Base-by-base conservation (phyloP, 2,888 invertebrate genomes). In the Allophyes oxyacanthae region DNA sequence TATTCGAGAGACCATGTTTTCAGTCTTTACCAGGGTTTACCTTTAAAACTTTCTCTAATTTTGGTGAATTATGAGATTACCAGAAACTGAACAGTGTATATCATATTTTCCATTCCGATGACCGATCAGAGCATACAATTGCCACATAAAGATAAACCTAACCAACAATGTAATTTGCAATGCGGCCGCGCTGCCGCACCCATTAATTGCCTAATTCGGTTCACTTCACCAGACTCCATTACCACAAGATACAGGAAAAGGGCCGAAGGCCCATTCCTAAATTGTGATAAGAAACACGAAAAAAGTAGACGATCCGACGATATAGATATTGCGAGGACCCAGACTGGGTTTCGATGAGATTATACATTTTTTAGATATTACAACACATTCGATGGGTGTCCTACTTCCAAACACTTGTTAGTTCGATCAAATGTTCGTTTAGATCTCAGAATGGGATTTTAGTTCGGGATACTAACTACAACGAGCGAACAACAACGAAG, bases 191-290 rank as follows among this genome's bases (percentile, higher is more conserved):
- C 60, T 52, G 48, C 45, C 45, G 52, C 44, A 42, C 48, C 66
- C 77, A 78, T 81, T 78, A 83, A 83, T 80, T 77, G 75, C 66
- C 75, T 80, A 77, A 81, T 80, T 81, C 72, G 70, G 68, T 77
- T 67, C 77, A 74, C 65, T 75, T 61, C 65, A 72, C 69, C 65
- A 64, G 53, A 62, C 26, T 38, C 20, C 36, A 8, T 32, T 41
- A 51, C 15, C 48, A 54, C 37, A 10, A 14, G 20, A 10, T 33
- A 30, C 2, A n/a, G 7, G n/a, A n/a, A n/a, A n/a, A n/a, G n/a
- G n/a, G 20, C 25, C 50, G 44, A 61, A 63, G 52, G 32, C 8
- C 33, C 13, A 34, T 1, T 11, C 6, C 6, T 11, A 11, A 0
- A 6, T 6, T 5, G 28, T 9, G 28, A 28, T 9, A 6, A 8